Base-by-base conservation (phyloP, 37 sponge, comb jelly and placozoan species). In the Dysidea cf. avara region DNA sequence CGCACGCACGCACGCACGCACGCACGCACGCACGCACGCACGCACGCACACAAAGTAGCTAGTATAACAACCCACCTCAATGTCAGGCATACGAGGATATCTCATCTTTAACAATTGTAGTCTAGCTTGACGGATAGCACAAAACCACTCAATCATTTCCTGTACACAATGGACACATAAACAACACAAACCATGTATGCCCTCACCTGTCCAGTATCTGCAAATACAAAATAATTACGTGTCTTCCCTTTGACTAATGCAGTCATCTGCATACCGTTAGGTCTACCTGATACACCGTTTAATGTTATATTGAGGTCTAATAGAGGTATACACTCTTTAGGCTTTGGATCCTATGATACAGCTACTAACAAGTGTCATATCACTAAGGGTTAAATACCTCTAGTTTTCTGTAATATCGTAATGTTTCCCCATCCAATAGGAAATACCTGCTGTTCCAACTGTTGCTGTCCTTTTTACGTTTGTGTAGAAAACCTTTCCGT, bases 191-290 rank as follows among this genome's bases (percentile, higher is more conserved):
- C 4, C 17, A 17, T 32, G 22, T 20, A 38, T n/a, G n/a, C 31
- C 22, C 59, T 31, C 54, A 90, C 91, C 71, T 81, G 75, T 26
- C 86, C 82, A 39, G 21, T 74, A 25, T 90, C 87, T 0, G 91
- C 49, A 29, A 85, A 90, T 43, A 90, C 83, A 61, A 68, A 90
- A 32, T 78, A 81, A 68, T 85, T 90, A 66, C 91, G 80, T 35
- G 87, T 81, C 46, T 71, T 81, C 33, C 87, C 87, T 25, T 76
- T 74, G 37, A 89, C 63, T 30, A 83, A 11, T 16, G 90, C 80
- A n/a, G 74, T 79, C 66, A 89, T 75, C 69, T 89, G 90, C 84
- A 89, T 83, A 29, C 69, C 90, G 37, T 89, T 83, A 32, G 90
- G 90, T 46, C 83, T 84, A 18, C 90, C 90, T 30, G 77, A 79